These are phyloP conservation scores for Fragum fragum DNA, from an alignment of 2,888 invertebrate species.

Conservation along the genomic window DNA sequence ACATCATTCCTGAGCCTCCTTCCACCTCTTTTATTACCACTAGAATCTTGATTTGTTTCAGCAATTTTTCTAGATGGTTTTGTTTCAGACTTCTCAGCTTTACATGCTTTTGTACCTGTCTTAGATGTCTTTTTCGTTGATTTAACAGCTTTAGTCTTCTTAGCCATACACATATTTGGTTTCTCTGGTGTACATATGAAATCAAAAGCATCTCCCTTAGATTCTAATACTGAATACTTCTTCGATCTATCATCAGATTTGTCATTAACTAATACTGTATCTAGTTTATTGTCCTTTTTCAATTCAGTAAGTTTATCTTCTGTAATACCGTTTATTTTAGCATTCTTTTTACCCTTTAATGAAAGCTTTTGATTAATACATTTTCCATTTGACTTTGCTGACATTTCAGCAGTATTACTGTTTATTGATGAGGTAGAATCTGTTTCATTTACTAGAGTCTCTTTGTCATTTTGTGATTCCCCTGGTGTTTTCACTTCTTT, in stretches of 20 bases:
- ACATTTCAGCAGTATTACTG: background rate
- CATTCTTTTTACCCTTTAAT: background rate
- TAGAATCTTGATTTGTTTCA: background rate
- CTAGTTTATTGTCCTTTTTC: too few relatives aligned
- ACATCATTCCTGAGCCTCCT: constrained; percentile 17
- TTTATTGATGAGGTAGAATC: too few relatives aligned
- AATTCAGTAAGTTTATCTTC: background rate
- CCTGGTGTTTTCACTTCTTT: too few relatives aligned
- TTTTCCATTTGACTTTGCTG: background rate
- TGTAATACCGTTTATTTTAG: background rate
- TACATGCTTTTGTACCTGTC: background rate
- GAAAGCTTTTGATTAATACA: background rate
- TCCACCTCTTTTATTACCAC: background rate
- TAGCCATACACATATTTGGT: background rate
- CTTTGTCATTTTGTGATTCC: too few relatives aligned
- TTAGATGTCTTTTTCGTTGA: background rate
- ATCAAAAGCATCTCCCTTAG: constrained; percentile 15
- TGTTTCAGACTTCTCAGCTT: background rate
- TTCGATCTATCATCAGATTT: too few relatives aligned
- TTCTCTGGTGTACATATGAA: background rate
- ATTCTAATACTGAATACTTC: background rate
- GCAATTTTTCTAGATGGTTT: background rate
- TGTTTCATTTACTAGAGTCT: too few relatives aligned
- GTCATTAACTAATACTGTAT: too few relatives aligned
- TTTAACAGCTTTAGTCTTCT: background rate